A percentile compares a stretch with the other conserved stretches of the same genome.
These are phyloP conservation scores for Drosophila vallismaia DNA, from an alignment of 2,888 invertebrate genomes.

Conservation along the genomic window DNA sequence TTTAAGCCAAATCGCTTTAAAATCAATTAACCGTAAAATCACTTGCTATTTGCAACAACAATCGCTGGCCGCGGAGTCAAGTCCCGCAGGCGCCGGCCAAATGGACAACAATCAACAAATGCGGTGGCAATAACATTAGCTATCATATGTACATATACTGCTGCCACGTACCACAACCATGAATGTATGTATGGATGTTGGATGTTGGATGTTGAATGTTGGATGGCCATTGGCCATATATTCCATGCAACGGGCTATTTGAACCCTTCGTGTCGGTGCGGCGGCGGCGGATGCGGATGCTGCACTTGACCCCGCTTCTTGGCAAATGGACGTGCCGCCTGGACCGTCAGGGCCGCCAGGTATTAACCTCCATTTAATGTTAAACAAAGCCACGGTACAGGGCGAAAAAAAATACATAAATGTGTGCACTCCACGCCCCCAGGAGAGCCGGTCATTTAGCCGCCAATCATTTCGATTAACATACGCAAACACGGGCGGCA, in stretches of 20 bases:
- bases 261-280: constrained; percentile 40
- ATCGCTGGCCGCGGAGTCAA: constrained; percentile 27
- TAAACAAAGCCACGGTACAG: constrained; percentile 73
- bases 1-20: constrained; percentile 82
- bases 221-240: background rate
- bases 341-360: constrained; percentile 68
- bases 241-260: constrained; percentile 27
- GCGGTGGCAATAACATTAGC: constrained; percentile 75
- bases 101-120: constrained; percentile 65
- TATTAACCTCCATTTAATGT: constrained; percentile 79
- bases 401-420: constrained; percentile 26
- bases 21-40: constrained; percentile 84
- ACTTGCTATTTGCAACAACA: constrained; percentile 78
- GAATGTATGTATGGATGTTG: no score
- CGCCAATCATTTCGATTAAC: constrained; percentile 77
- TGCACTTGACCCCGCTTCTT: constrained; percentile 52
- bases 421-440: constrained; percentile 16
- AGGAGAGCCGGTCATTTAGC: constrained; percentile 33
- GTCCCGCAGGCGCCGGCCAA: constrained; percentile 22
- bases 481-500: constrained; percentile 62
- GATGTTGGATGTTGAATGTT: no score
- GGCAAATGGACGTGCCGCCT: constrained; percentile 63
- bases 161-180: no score
- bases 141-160: constrained; percentile 8
- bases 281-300: constrained; percentile 35